phyloP scores from a whole-genome alignment of 1,140 invertebrate species.

The Sipha flava region DNA sequence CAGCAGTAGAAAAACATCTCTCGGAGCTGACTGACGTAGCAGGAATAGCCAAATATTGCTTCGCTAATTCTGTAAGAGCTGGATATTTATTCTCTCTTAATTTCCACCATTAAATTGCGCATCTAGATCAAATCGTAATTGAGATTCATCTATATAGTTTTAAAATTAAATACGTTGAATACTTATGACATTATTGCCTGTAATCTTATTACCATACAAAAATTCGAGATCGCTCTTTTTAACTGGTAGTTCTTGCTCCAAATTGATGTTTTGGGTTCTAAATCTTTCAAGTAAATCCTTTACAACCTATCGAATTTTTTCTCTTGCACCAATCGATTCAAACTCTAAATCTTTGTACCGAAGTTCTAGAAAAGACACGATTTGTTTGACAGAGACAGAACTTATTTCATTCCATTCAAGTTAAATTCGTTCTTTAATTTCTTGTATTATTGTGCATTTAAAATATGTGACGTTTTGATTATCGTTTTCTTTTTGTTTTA shows the following conservation, averaged over 20 bases:
- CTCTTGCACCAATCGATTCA: not conserved
- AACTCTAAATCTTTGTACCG: not conserved
- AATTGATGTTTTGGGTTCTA: not conserved
- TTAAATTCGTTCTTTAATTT: not conserved
- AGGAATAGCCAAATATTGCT: constrained; percentile 15
- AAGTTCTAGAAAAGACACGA: not conserved
- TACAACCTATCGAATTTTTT: not conserved
- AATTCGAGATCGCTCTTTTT: not conserved
- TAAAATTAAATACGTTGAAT: not conserved
- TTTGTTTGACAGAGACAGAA: not conserved
- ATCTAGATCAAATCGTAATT: not conserved
- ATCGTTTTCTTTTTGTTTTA: not conserved
- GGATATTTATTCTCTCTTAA: not conserved
- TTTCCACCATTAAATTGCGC: not conserved
- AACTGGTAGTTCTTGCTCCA: not conserved
- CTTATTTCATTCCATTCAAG: not conserved
- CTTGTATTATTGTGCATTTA: not conserved
- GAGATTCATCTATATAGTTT: not conserved
- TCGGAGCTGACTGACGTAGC: constrained; percentile 35
- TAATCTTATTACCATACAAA: not conserved
- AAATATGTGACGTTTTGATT: not conserved
- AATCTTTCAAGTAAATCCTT: not conserved
- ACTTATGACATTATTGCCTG: not conserved
- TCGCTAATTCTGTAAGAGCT: not conserved
- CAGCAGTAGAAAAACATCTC: constrained; percentile 38